Base-by-base conservation (phyloP, 2,113 vertebrate genomes). In the Pampusana beccarii region DNA sequence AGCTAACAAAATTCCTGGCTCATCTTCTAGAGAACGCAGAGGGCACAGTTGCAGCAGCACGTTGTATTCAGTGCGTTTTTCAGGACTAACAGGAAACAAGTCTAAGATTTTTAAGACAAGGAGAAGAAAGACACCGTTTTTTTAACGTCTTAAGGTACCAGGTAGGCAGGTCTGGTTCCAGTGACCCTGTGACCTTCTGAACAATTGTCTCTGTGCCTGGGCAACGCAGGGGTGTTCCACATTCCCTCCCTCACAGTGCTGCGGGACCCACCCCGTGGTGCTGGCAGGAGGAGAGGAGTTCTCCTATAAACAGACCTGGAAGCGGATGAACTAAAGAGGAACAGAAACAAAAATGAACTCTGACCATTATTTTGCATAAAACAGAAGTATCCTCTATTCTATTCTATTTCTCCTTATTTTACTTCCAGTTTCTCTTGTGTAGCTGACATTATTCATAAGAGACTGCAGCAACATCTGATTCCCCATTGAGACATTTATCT, bases 271-370 rank as follows among this genome's bases (percentile, higher is more conserved):
- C 11, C 72, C 48, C 18, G 31, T 6, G 1, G 53, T 33, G 40
- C 54, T 40, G 23, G 25, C 44, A 70, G 57, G 44, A 78, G 26
- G 38, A 87, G 31, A 61, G 80, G 38, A 87, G 12, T 13, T 58
- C n/a, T n/a, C 33, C 24, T n/a, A 7, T 2, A 46, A 57, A 53
- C 29, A 73, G 88, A 72, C 38, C 18, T 83, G 79, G 74, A 88
- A 93, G 74, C 0, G 1, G 8, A 56, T 66, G 51, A 80, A 65
- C 73, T 38, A 50, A 72, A 91, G 50, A 91, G 57, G 90, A 94
- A 91, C 11, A 88, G 81, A 95, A 90, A 62, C 84, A 92, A 54
- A 91, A 95, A 40, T 61, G 72, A 91, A 69, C 36, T 71, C 57
- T 65, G 66, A 73, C 24, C 53, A 80, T 80, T 85, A 60, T 53